These are phyloP conservation scores for Microlaimidae sp. DNA, from an alignment of 2,888 invertebrate species.

Conservation along the genomic window DNA sequence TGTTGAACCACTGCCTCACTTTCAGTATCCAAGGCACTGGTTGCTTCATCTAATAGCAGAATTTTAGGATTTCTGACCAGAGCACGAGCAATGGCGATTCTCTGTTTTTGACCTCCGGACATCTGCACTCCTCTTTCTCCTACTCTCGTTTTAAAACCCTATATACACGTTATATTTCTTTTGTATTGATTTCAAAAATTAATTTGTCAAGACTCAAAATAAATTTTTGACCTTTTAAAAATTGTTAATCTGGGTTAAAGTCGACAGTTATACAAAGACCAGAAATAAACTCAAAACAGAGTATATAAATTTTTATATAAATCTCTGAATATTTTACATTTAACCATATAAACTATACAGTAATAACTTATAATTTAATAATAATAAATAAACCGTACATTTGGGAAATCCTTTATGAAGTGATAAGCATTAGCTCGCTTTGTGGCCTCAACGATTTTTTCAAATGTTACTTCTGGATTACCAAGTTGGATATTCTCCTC, in stretches of 20 bases:
- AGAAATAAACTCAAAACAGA: too few relatives aligned
- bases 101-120: slow-evolving; percentile 38
- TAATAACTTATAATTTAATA: too few relatives aligned
- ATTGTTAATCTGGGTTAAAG: too few relatives aligned
- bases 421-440: slow-evolving; percentile 28
- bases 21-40: slow-evolving; percentile 37
- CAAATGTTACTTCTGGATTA: slow-evolving; percentile 22
- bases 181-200: too few relatives aligned
- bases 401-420: slow-evolving; percentile 29
- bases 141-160: slow-evolving; percentile 24
- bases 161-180: too few relatives aligned
- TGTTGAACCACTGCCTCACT: slow-evolving; percentile 36
- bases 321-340: too few relatives aligned
- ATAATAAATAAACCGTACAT: too few relatives aligned
- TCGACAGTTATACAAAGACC: too few relatives aligned
- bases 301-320: too few relatives aligned
- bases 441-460: slow-evolving; percentile 18
- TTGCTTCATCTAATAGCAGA: slow-evolving; percentile 38
- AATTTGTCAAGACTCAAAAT: too few relatives aligned
- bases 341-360: too few relatives aligned
- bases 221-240: too few relatives aligned
- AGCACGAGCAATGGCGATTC: slow-evolving; percentile 35
- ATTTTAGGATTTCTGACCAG: slow-evolving; percentile 34
- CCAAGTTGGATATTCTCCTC: slow-evolving; percentile 55
- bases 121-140: slow-evolving; percentile 36